A percentile compares a stretch with the other conserved stretches of the same genome.
Conservation (phyloP, 2,797 vertebrate genomes). For the Aldrovandia affinis region DNA sequence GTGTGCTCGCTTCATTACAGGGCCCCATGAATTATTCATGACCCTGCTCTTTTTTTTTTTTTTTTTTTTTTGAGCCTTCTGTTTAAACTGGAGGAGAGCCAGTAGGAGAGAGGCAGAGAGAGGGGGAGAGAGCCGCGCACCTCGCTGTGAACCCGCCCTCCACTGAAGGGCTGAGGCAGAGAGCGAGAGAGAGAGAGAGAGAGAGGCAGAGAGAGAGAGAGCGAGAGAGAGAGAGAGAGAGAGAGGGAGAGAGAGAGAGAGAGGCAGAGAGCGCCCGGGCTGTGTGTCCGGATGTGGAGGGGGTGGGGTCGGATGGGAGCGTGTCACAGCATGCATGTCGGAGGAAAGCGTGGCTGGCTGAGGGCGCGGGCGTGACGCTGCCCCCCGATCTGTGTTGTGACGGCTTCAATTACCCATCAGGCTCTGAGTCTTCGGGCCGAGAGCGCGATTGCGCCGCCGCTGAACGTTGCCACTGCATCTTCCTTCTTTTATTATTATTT, state of each 20-base stretch:
- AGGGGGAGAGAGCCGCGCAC: not conserved
- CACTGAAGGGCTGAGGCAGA: not conserved
- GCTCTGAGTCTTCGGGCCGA: constrained; percentile 51
- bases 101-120: constrained; percentile 16
- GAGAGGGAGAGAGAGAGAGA: not conserved
- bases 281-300: constrained; percentile 32
- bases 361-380: constrained; percentile 63
- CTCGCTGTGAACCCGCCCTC: not conserved
- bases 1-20: constrained; percentile 78
- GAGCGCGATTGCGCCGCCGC: constrained; percentile 22
- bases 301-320: constrained; percentile 26
- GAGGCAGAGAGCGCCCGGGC: constrained; percentile 41
- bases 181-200: not conserved
- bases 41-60: constrained; percentile 55
- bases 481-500: not conserved
- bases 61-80: constrained; percentile 63
- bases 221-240: too few relatives aligned
- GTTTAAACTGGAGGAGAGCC: constrained; percentile 61
- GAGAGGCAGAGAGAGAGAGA: not conserved
- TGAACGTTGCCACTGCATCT: not conserved
- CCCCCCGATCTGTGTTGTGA: constrained; percentile 72
- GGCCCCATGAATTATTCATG: constrained; percentile 78
- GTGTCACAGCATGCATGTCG: constrained; percentile 7
- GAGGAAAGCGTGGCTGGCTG: constrained; percentile 49
- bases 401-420: constrained; percentile 75